Evolutionary conservation across 2,113 vertebrate genomes (phyloP).

Genomic region (crab-eating macaque (Macaca fascicularis)): DNA sequence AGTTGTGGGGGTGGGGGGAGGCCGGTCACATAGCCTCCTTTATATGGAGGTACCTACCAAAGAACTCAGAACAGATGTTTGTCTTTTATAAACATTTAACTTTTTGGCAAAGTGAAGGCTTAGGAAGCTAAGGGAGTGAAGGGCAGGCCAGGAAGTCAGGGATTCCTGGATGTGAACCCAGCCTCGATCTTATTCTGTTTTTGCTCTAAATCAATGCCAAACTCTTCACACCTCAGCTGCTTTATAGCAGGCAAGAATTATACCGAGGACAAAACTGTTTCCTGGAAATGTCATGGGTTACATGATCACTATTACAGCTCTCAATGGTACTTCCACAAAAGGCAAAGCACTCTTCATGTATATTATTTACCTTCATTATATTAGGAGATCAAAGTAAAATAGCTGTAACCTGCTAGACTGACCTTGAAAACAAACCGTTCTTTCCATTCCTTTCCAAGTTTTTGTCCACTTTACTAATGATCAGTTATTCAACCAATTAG

Average conservation of each 20-base stretch:
- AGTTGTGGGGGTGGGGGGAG: too few species aligned
- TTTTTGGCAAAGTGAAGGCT: constrained; percentile 55
- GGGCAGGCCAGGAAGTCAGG: constrained; percentile 65
- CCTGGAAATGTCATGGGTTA: constrained; percentile 56
- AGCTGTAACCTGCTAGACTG: neutral
- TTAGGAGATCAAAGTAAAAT: constrained; percentile 16
- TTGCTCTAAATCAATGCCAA: constrained; percentile 73
- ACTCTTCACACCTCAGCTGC: constrained; percentile 71
- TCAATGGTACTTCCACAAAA: constrained; percentile 45
- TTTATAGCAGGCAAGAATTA: constrained; percentile 70
- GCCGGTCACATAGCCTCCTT: constrained; percentile 3
- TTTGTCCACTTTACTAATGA: constrained; percentile 26
- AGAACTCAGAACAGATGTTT: constrained; percentile 61
- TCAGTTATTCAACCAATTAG: neutral
- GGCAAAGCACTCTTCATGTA: neutral
- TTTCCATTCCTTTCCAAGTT: constrained; percentile 39
- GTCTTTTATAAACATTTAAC: constrained; percentile 59
- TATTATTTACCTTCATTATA: constrained; percentile 20
- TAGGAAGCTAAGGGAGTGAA: constrained; percentile 63
- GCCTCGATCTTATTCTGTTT: constrained; percentile 57
- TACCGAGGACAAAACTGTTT: constrained; percentile 51
- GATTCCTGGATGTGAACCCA: constrained; percentile 64
- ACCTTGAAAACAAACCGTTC: constrained; percentile 5
- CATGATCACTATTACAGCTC: constrained; percentile 59
- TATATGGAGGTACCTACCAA: neutral